Base-by-base conservation (phyloP, 2,797 vertebrate species). In the Oreortyx pictus region DNA sequence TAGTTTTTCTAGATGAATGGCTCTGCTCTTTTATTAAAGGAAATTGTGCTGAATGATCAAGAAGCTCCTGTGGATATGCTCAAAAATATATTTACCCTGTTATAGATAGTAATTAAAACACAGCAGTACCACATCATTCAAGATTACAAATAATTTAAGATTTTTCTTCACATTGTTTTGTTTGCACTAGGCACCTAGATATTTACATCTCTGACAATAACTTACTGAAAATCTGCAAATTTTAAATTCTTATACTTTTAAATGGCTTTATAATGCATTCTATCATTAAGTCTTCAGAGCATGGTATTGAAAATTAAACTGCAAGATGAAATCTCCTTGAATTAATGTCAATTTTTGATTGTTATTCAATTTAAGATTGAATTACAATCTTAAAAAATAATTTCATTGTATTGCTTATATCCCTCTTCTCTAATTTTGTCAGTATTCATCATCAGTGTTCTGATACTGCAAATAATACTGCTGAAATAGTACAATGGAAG, bases 1-100 rank as follows among this genome's bases (percentile, higher is more conserved):
- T 81, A 80, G 84, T 91, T 20, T 93, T 96, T 95, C 85, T 94
- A 92, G 43, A 64, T 96, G 33, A 92, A 73, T 95, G 44, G 49
- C 80, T 97, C 61, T 93, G 76, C 80, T 96, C 39, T 82, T 96
- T 95, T 81, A 89, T 81, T 92, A 78, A 33, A 46, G 50, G 60
- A 49, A 94, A 78, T 87, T 88, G 47, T 94, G 82, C 78, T 71
- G 43, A 77, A 47, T 93, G 90, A 94, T 86, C 84, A 50, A 93
- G 92, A 93, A 79, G 43, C 90, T 96, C 88, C 91, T 66, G 22
- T 88, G 62, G 33, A 57, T 81, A 41, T 93, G 76, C 41, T 75
- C 35, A 96, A 96, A 90, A 56, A 81, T 89, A n/a, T 92, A 79
- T 95, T 88, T 94, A 85, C 24, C 47, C 71, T 90, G 57, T 82